Base-by-base conservation (phyloP, 2,797 vertebrate species). In the Sebastes itinus region DNA sequence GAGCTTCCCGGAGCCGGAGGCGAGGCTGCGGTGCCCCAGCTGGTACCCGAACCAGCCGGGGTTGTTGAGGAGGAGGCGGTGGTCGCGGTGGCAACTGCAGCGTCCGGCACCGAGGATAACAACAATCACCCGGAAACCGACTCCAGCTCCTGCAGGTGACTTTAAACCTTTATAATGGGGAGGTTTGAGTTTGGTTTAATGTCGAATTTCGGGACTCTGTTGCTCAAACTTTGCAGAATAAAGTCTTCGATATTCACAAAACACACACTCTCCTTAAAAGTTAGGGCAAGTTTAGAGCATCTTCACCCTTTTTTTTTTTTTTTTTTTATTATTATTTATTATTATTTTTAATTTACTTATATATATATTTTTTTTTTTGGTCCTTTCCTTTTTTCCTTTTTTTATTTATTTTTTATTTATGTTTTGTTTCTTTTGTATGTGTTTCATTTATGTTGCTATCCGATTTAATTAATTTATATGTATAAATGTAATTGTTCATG, bases 141-240 rank as follows among this genome's bases (percentile, higher is more conserved):
- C 93, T 97, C 96, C 95, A 98, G 97, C 96, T 99, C 97, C 0
- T 98, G 97, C 98, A 99, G 98, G 98, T 99, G 96, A 85, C 76
- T 46, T 46, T 46, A 46, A n/a, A 52, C 49, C 49, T 52, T 9
- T 20, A 52, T n/a, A 70, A 70, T 32, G 27, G 3, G 18, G 59
- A 71, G 62, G 25, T 35, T n/a, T 8, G 5, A 6, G 14, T 38
- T 23, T 30, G n/a, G 42, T 16, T 75, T 10, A 14, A 20, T 30
- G 1, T 16, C 10, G 20, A 9, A 9, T 2, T 32, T 27, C 10
- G 20, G 25, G 52, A 78, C 23, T 18, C 72, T 61, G 11, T 10
- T 7, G 6, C 13, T n/a, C 10, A 77, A 87, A 81, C 25, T 68
- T 9, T 7, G 3, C 9, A 33, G 33, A 64, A 70, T 56, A 30